Base-by-base conservation (phyloP, 2,797 vertebrate genomes). In the Notamacropus eugenii region DNA sequence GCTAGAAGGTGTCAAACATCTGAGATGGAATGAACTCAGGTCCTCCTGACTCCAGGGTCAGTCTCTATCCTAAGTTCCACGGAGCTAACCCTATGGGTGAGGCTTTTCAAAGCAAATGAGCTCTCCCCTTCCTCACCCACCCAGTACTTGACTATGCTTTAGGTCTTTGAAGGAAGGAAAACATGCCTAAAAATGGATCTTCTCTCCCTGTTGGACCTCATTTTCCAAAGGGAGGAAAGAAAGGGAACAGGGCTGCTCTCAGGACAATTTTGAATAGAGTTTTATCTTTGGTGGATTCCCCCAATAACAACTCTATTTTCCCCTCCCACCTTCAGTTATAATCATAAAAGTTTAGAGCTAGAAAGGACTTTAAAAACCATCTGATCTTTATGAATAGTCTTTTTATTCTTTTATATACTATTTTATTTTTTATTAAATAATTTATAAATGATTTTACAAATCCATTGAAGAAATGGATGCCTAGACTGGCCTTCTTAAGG, bases 221-320 rank as follows among this genome's bases (percentile, higher is more conserved):
- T 95, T 96, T 95, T 91, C 94, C 90, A 28, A 95, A 82, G 24
- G 8, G 94, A 82, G 57, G 6, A 92, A 4, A 59, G 22, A 95
- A 93, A 90, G 90, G 29, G 19, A 54, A 16, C 67, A 58, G 3
- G 50, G 40, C 31, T 27, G 31, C 24, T 90, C 28, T 54, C 62
- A 92, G 87, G 13, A 55, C 90, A 55, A 5, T 3, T 90, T 11
- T 74, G 2, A 31, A 91, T 59, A 19, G 82, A 54, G 16, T 92
- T 28, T 1, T 54, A 24, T 82, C 1, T 82, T 82, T 82, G 74
- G 74, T 82, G 40, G 14, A 82, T 22, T 46, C 13, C n/a, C 74
- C 46, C 40, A 82, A 27, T 46, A 22, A 82, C 74, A 82, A 27
- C 16, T 5, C 22, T 46, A 8, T 82, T 82, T n/a, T 82, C 2